Percentiles rank a stretch among this genome's conserved stretches.
These are phyloP conservation scores for Crossaster papposus DNA, from an alignment of 53 echinoderm and acorn worm species.

Conservation along the genomic window DNA sequence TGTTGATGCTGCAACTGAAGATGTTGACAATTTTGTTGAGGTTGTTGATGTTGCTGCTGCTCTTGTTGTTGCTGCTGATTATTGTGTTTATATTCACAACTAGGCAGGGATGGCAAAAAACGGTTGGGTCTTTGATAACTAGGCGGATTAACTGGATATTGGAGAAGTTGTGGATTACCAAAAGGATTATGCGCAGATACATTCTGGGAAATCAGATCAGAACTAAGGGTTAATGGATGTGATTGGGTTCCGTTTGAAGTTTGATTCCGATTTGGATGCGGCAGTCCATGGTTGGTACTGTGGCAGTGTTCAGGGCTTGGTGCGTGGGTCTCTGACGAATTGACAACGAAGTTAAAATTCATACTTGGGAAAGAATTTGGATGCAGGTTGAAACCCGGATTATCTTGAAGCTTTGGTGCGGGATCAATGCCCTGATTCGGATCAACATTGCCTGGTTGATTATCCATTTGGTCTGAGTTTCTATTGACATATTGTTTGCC, in stretches of 20 bases:
- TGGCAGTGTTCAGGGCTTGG: neutral
- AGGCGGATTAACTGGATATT: neutral
- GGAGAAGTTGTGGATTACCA: neutral
- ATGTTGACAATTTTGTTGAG: neutral
- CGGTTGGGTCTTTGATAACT: neutral
- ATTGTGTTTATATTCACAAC: constrained; percentile 4
- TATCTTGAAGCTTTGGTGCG: neutral
- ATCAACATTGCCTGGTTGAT: neutral
- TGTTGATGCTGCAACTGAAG: constrained; percentile 16
- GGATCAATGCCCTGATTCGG: neutral
- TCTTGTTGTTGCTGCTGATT: constrained; percentile 16
- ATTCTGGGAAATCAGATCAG: no score
- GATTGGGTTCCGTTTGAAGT: neutral
- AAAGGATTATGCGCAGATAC: neutral
- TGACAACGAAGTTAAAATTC: neutral
- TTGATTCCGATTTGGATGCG: neutral
- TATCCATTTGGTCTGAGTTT: neutral
- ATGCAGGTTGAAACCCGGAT: neutral
- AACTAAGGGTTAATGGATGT: neutral
- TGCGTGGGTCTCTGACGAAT: neutral
- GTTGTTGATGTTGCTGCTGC: constrained; percentile 25
- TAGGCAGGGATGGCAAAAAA: neutral
- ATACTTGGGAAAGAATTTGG: neutral
- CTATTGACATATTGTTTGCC: neutral
- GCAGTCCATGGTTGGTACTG: neutral